phyloP scores from a whole-genome alignment of 2,888 invertebrate genomes.

The Dasypolia templi region DNA sequence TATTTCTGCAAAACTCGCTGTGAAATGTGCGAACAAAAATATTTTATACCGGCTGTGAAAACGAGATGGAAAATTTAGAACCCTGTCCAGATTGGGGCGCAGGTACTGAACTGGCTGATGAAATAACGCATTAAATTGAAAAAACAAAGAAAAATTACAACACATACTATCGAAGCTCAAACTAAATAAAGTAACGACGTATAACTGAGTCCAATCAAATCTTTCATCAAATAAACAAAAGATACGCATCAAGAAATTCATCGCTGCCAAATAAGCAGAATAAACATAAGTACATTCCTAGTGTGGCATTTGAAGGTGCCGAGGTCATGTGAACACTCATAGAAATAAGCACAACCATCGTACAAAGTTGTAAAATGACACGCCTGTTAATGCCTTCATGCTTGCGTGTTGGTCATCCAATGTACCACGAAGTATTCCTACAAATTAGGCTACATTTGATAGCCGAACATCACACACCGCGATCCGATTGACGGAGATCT shows the following conservation, averaged over 20 bases:
- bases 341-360: constrained; percentile 62
- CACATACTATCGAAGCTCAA: no score
- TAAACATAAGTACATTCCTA: constrained; percentile 37
- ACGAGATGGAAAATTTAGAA: not conserved
- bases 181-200: not conserved
- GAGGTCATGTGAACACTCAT: constrained; percentile 66
- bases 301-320: constrained; percentile 51
- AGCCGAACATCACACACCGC: constrained; percentile 70
- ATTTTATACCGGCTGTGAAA: not conserved
- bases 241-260: constrained; percentile 5
- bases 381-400: constrained; percentile 62
- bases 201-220: not conserved
- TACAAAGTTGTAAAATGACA: constrained; percentile 62
- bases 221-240: constrained; percentile 4
- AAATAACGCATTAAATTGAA: constrained; percentile 5
- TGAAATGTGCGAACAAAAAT: constrained; percentile 7
- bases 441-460: no score
- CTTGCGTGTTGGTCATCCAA: constrained; percentile 67
- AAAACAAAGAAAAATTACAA: not conserved
- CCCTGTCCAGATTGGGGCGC: not conserved
- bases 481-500: constrained; percentile 76
- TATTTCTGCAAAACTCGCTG: not conserved
- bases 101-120: not conserved
- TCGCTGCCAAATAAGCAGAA: constrained; percentile 12
- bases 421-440: constrained; percentile 65